Percentiles rank a stretch among this genome's conserved stretches.
phyloP scores from a whole-genome alignment of 2,113 vertebrate species.

The Scophthalmus maximus region DNA sequence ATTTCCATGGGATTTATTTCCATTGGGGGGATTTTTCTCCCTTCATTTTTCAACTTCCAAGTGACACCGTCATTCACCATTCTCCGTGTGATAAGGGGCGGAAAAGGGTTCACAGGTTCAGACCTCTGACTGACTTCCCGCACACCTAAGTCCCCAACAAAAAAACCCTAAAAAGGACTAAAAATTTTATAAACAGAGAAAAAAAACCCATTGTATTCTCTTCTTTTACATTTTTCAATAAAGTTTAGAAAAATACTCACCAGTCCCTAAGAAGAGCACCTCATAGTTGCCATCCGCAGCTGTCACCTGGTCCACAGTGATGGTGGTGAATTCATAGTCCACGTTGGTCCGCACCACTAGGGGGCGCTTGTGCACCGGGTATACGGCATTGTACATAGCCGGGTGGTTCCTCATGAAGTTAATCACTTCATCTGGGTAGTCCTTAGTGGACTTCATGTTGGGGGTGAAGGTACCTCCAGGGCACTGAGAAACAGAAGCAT shows the following conservation, averaged over 20 bases:
- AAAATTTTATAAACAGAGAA: neutral
- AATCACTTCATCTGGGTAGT: constrained; percentile 98
- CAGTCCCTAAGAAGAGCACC: constrained; percentile 98
- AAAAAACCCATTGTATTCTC: neutral
- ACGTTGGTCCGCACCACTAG: constrained; percentile 94
- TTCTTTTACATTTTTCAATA: neutral
- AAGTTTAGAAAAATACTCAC: constrained; percentile 76
- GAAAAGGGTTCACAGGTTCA: constrained; percentile 47
- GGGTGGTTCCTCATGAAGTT: constrained; percentile 98
- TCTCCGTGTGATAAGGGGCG: constrained; percentile 36
- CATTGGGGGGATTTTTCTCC: constrained; percentile 10
- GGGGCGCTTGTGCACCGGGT: constrained; percentile 94
- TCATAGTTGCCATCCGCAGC: constrained; percentile 98
- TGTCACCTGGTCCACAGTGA: constrained; percentile 97
- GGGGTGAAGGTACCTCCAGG: constrained; percentile 97
- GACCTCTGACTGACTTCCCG: constrained; percentile 20
- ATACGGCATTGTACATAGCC: constrained; percentile 95
- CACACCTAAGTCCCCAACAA: neutral
- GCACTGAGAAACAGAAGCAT: constrained; percentile 83
- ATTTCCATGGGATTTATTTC: constrained; percentile 61
- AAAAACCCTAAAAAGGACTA: neutral
- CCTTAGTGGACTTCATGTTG: constrained; percentile 98
- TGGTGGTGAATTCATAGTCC: constrained; percentile 96
- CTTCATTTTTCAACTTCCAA: constrained; percentile 43
- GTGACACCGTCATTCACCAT: constrained; percentile 50